Evolutionary conservation across 2,797 vertebrate genomes (phyloP).

Genomic region (Nyctibius grandis): DNA sequence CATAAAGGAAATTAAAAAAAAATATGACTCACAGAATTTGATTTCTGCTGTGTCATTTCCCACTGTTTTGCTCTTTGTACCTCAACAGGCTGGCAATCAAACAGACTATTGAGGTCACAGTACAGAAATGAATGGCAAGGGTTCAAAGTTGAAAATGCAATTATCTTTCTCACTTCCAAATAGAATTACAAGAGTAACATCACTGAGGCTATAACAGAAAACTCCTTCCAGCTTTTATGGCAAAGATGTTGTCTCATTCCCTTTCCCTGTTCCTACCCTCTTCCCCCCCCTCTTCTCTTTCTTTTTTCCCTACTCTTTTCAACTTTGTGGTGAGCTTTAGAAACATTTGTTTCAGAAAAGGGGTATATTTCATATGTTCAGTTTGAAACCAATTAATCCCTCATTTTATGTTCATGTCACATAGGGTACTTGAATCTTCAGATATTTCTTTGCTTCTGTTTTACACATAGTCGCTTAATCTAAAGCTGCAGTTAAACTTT

Average conservation of each 20-base stretch:
- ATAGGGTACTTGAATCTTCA: not conserved
- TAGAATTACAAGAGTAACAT: not conserved
- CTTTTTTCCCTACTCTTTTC: not conserved
- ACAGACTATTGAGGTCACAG: slow-evolving; percentile 23
- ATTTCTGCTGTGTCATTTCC: slow-evolving; percentile 60
- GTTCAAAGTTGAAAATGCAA: slow-evolving; percentile 50
- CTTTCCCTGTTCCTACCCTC: not conserved
- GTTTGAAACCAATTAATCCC: not conserved
- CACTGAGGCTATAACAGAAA: not conserved
- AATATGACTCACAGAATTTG: slow-evolving; percentile 27
- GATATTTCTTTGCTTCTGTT: not conserved
- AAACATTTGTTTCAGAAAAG: not conserved
- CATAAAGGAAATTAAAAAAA: slow-evolving; percentile 33
- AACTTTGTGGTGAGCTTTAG: not conserved
- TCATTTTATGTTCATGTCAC: not conserved
- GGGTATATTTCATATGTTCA: not conserved
- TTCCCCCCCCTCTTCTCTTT: not conserved
- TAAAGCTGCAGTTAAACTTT: not conserved
- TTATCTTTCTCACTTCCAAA: slow-evolving; percentile 29
- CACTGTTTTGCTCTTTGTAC: not conserved
- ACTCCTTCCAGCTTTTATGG: not conserved
- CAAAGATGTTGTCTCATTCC: not conserved
- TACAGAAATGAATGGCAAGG: slow-evolving; percentile 9
- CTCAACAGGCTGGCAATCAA: slow-evolving; percentile 8
- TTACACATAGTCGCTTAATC: not conserved